phyloP scores from a whole-genome alignment of 2,888 invertebrate genomes.

The Plemyria rubiginata region DNA sequence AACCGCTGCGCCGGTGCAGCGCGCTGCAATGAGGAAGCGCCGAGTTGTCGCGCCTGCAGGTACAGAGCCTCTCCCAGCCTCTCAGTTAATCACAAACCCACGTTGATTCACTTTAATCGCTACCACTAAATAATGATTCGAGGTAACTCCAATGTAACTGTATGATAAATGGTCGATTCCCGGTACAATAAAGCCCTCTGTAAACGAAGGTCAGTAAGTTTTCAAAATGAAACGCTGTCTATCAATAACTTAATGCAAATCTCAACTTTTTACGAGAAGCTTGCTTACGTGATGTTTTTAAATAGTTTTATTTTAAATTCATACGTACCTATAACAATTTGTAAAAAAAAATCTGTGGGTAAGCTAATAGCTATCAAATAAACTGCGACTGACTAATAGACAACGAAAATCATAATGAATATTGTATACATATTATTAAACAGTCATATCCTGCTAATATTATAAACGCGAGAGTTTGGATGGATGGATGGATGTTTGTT shows the following conservation, averaged over 20 bases:
- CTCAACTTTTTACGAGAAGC: constrained; percentile 13
- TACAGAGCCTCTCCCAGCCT: constrained; percentile 46
- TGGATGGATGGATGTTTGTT: too few species aligned
- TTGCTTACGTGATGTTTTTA: constrained; percentile 4
- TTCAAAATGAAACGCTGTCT: constrained; percentile 16
- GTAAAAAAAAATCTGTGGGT: constrained; percentile 4
- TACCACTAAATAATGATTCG: constrained; percentile 56
- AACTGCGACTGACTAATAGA: not conserved
- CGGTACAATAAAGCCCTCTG: constrained; percentile 32
- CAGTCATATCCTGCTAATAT: too few species aligned
- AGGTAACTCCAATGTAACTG: constrained; percentile 52
- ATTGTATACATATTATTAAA: too few species aligned
- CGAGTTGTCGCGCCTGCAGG: constrained; percentile 66
- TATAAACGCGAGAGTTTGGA: too few species aligned
- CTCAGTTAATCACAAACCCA: constrained; percentile 57
- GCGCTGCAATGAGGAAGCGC: constrained; percentile 69
- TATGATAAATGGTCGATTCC: constrained; percentile 49
- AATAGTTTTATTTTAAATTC: not conserved
- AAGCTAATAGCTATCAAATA: constrained; percentile 1
- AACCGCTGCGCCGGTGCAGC: constrained; percentile 56
- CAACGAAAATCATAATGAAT: not conserved
- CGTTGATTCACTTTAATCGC: constrained; percentile 57
- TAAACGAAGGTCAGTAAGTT: constrained; percentile 24
- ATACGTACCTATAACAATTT: not conserved
- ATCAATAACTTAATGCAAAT: constrained; percentile 26